phyloP scores from a whole-genome alignment of 2,113 vertebrate species.

The Hiodon tergisus region DNA sequence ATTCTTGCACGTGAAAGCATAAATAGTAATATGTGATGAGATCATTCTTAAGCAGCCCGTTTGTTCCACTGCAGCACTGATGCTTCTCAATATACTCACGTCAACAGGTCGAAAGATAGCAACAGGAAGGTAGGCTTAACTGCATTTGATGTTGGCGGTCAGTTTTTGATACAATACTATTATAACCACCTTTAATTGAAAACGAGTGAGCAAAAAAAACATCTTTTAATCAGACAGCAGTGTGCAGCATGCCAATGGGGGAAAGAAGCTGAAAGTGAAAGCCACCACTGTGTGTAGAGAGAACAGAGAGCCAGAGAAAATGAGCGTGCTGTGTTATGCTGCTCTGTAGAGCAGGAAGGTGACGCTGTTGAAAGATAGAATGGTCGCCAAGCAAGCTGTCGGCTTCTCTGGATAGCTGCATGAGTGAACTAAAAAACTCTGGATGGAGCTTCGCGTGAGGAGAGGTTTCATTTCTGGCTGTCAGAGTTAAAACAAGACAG shows the following conservation, averaged over 20 bases:
- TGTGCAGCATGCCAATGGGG: neutral
- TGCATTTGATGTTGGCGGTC: neutral
- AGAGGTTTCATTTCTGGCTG: constrained; percentile 47
- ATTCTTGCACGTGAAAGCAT: neutral
- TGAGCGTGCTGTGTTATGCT: neutral
- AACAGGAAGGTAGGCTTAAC: neutral
- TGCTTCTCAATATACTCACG: neutral
- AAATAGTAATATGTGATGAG: neutral
- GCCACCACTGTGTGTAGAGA: neutral
- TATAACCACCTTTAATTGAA: constrained; percentile 9
- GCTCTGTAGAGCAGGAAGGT: too few species aligned
- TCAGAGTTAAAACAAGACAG: constrained; percentile 62
- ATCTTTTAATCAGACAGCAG: neutral
- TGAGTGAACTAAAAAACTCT: too few species aligned
- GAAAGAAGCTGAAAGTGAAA: constrained; percentile 13
- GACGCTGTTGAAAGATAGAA: too few species aligned
- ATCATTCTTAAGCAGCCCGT: neutral
- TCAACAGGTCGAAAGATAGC: neutral
- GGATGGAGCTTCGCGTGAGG: neutral
- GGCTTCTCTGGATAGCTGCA: too few species aligned
- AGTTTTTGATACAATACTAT: neutral
- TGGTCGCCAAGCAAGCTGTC: too few species aligned
- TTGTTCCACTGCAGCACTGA: neutral
- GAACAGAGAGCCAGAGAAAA: constrained; percentile 57
- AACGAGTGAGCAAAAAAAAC: neutral